Evolutionary conservation across 2,888 invertebrate species (phyloP).

Genomic region (Agelastica alni): DNA sequence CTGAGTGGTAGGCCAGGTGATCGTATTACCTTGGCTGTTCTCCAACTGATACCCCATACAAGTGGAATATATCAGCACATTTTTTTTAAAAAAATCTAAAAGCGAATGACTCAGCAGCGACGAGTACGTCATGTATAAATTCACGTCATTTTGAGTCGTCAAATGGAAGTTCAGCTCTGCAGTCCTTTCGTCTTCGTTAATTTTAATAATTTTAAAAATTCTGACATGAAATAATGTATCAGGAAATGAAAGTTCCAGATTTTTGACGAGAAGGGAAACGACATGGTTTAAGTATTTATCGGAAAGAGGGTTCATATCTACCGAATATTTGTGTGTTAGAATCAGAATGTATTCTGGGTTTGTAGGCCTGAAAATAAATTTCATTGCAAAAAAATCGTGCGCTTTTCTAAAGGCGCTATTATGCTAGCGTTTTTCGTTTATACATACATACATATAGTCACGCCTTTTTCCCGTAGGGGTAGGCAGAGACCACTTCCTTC

Average conservation of each 20-base stretch:
- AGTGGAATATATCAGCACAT: slow-evolving; percentile 30
- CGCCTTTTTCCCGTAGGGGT: too few relatives aligned
- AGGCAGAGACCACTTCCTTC: too few relatives aligned
- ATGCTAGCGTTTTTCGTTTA: too few relatives aligned
- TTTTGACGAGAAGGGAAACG: slow-evolving; percentile 23
- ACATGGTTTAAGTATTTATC: slow-evolving; percentile 27
- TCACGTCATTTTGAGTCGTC: slow-evolving; percentile 5
- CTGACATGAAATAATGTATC: slow-evolving; percentile 31
- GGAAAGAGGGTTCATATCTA: slow-evolving; percentile 34
- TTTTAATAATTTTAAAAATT: slow-evolving; percentile 37
- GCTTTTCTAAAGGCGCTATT: too few relatives aligned
- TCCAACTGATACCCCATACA: slow-evolving; percentile 29
- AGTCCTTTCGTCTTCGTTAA: slow-evolving; percentile 33
- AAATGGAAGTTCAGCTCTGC: slow-evolving; percentile 40
- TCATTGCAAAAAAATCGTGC: too few relatives aligned
- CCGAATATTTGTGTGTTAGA: slow-evolving; percentile 25
- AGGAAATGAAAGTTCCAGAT: slow-evolving; percentile 3
- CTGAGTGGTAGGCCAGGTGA: slow-evolving; percentile 37
- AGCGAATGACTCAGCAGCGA: neutral
- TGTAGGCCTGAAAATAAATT: slow-evolving; percentile 24
- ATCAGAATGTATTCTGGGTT: slow-evolving; percentile 39
- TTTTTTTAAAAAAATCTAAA: slow-evolving; percentile 17
- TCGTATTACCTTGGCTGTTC: slow-evolving; percentile 2
- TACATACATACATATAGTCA: too few relatives aligned
- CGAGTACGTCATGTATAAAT: neutral